Base-by-base conservation (phyloP, 2,888 invertebrate genomes). In the Callyntrura sp. region DNA sequence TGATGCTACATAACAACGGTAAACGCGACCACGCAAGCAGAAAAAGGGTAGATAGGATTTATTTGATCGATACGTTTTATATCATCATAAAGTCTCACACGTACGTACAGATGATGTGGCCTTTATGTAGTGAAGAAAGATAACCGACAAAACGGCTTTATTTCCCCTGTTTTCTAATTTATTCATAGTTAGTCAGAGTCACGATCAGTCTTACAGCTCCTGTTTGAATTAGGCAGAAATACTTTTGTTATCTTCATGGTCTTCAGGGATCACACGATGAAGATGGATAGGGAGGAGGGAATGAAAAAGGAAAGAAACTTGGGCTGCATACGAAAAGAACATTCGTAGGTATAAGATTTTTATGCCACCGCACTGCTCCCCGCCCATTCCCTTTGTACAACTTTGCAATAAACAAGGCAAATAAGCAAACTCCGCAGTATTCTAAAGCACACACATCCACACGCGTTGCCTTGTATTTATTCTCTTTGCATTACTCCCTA, bases 291-390 rank as follows among this genome's bases (percentile, higher is more conserved):
- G n/a, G 60, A 28, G 60, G 45, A 5, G 45, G 11, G 45, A 11
- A 45, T 23, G 45, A 45, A 11, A 45, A 45, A 8, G 4, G 35
- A 68, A 68, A 68, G 35, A 68, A 68, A 20, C 70, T 45, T 70
- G 70, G 43, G 43, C 70, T 20, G 70, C 70, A 70, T 70, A 45
- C 70, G 45, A 70, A 70, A 45, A 45, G 70, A 70, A 14, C 45
- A 70, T 43, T 45, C n/a, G n/a, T n/a, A n/a, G n/a, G n/a, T n/a
- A n/a, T 45, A 17, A 68, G 65, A 68, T 68, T 68, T 68, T 68
- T 68, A 68, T 35, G 23, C 57, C 57, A 12, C 57, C 57, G 25
- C 62, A 17, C 57, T 17, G 5, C 57, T 55, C 55, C 55, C 14
- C 57, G 17, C 6, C 14, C 4, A n/a, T 62, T 20, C 60, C 55